These are phyloP conservation scores for Pelmatolapia mariae DNA, from an alignment of 2,113 vertebrate species.

Conservation along the genomic window DNA sequence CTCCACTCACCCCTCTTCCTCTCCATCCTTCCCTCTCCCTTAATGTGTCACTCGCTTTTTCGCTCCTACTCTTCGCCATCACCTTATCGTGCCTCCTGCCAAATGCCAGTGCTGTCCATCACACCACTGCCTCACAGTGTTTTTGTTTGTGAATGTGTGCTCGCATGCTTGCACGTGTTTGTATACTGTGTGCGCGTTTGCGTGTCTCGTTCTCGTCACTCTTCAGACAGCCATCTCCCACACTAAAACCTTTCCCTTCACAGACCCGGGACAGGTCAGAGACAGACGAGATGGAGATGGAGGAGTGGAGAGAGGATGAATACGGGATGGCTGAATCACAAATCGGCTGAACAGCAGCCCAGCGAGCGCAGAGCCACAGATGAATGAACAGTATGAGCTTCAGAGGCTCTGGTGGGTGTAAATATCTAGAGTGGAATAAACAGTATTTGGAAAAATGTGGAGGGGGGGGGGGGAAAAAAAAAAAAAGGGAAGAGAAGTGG, in stretches of 20 bases:
- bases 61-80: constrained; percentile 29
- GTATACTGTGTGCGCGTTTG: not conserved
- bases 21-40: not conserved
- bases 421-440: constrained; percentile 36
- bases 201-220: not conserved
- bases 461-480: fast-evolving
- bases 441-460: not conserved
- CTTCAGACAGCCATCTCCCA: constrained; percentile 45
- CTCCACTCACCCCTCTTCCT: constrained; percentile 1
- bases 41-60: constrained; percentile 15
- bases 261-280: constrained; percentile 42
- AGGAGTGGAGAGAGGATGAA: constrained; percentile 41
- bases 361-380: not conserved
- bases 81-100: constrained; percentile 61
- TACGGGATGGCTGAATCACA: constrained; percentile 26
- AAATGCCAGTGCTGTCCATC: constrained; percentile 71
- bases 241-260: constrained; percentile 34
- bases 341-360: not conserved
- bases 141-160: not conserved
- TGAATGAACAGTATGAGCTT: constrained; percentile 19
- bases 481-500: not conserved
- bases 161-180: not conserved
- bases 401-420: constrained; percentile 2
- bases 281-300: constrained; percentile 33
- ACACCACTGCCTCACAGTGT: constrained; percentile 19